These are phyloP conservation scores for Drosophila sturtevanti DNA, from an alignment of 1,140 invertebrate species.

Conservation along the genomic window DNA sequence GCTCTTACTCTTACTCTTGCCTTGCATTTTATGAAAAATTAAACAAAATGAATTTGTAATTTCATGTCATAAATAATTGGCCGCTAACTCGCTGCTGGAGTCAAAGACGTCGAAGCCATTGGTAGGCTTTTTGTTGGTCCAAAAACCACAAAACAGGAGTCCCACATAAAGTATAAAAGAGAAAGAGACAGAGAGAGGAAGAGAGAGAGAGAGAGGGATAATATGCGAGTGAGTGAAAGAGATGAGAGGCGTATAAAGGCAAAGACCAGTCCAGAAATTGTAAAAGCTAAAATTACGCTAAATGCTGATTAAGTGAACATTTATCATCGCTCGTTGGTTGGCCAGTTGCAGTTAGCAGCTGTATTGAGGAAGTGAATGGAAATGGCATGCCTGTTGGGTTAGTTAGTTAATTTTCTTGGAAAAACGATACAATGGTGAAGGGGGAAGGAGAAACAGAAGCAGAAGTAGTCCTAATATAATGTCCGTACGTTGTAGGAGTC, in stretches of 20 bases:
- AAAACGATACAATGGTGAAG: conserved; percentile 61
- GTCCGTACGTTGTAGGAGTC: conserved; percentile 31
- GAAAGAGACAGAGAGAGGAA: conserved; percentile 17
- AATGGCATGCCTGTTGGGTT: conserved; percentile 54
- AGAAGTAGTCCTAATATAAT: conserved; percentile 25
- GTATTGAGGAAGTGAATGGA: conserved; percentile 60
- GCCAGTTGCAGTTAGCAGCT: conserved; percentile 37
- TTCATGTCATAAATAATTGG: conserved; percentile 83
- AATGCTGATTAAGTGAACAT: conserved; percentile 83
- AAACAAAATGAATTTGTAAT: conserved; percentile 83
- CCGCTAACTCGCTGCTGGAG: conserved; percentile 68
- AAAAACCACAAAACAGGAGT: conserved; percentile 32
- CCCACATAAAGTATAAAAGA: conserved; percentile 29
- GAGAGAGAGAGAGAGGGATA: background rate
- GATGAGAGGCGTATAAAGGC: conserved; percentile 17
- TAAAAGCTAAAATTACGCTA: conserved; percentile 82
- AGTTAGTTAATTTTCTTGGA: conserved; percentile 79
- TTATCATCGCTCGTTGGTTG: conserved; percentile 79
- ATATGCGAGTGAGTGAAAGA: too few species aligned
- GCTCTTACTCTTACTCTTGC: background rate
- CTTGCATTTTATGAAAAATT: conserved; percentile 75
- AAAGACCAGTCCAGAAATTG: conserved; percentile 55
- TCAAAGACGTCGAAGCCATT: conserved; percentile 30
- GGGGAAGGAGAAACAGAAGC: conserved; percentile 58
- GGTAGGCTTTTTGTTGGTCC: conserved; percentile 30